These are phyloP conservation scores for Drosophila littoralis DNA, from an alignment of 1,140 invertebrate species.

Conservation along the genomic window DNA sequence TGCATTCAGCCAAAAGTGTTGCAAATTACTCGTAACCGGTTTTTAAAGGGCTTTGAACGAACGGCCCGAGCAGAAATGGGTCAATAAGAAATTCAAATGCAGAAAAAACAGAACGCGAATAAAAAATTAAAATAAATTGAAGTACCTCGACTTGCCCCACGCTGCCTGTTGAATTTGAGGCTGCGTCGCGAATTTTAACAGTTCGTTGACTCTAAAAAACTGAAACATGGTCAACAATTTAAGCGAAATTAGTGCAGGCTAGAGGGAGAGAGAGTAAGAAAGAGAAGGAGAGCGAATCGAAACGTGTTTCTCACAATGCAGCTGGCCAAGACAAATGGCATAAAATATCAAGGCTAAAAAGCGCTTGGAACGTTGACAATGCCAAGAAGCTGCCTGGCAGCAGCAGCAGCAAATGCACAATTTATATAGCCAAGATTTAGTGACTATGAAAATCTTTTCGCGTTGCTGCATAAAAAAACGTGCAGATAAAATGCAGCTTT, in stretches of 20 bases:
- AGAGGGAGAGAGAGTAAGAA: background rate
- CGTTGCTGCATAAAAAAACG: slow-evolving; percentile 2
- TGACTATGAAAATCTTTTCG: slow-evolving; percentile 3
- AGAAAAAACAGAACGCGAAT: slow-evolving; percentile 18
- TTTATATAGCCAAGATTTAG: slow-evolving; percentile 11
- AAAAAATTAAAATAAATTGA: slow-evolving; percentile 12
- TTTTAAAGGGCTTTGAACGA: slow-evolving; percentile 39
- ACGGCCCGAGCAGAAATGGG: slow-evolving; percentile 26
- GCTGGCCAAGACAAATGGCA: slow-evolving; percentile 26
- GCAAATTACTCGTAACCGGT: slow-evolving; percentile 42
- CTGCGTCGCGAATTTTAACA: slow-evolving; percentile 19
- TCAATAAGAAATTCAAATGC: slow-evolving; percentile 46
- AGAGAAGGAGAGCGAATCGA: background rate
- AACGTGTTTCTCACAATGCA: slow-evolving; percentile 25
- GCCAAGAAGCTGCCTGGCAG: slow-evolving; percentile 9
- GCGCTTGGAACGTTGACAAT: slow-evolving; percentile 9
- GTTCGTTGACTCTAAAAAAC: slow-evolving; percentile 23
- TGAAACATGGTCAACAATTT: slow-evolving; percentile 19
- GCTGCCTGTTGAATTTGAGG: background rate
- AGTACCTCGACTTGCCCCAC: slow-evolving; percentile 1
- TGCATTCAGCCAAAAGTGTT: slow-evolving; percentile 35
- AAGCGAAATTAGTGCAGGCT: slow-evolving; percentile 15
- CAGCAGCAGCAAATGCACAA: background rate
- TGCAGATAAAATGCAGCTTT: slow-evolving; percentile 12
- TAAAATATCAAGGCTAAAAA: slow-evolving; percentile 25